These are phyloP conservation scores for Microtus richardsoni DNA, from an alignment of 2,113 vertebrate genomes.

Conservation along the genomic window DNA sequence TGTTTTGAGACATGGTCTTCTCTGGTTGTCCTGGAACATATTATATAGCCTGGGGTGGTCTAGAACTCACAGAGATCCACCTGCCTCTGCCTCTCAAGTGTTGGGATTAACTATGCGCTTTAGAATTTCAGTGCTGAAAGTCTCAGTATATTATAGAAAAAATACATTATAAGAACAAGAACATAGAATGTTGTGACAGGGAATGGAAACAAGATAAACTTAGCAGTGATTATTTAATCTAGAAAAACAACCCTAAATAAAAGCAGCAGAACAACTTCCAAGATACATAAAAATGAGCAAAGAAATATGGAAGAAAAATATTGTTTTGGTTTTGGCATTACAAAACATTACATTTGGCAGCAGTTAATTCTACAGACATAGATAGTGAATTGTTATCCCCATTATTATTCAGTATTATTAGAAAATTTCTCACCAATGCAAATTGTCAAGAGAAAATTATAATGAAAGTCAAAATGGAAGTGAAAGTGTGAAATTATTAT, in stretches of 20 bases:
- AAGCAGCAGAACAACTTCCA: neutral
- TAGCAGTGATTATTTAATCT: neutral
- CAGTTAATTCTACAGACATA: neutral
- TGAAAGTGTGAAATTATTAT: neutral
- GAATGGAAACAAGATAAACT: neutral
- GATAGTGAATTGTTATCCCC: neutral
- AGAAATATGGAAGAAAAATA: neutral
- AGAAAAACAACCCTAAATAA: neutral
- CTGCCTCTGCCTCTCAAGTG: neutral
- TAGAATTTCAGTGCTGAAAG: neutral
- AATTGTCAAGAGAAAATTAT: neutral
- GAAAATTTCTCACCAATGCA: neutral
- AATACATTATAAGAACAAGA: neutral
- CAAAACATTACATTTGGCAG: too few relatives aligned
- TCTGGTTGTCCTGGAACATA: neutral
- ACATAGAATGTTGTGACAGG: neutral
- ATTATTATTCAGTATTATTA: neutral
- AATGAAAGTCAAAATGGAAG: neutral
- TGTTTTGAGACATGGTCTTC: neutral
- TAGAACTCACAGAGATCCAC: neutral
- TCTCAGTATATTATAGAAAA: neutral
- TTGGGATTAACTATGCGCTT: neutral
- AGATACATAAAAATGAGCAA: neutral
- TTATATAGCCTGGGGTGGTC: neutral
- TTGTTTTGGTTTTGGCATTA: neutral